Evolutionary conservation across 2,113 vertebrate genomes (phyloP).

Genomic region (Tauraco erythrolophus): DNA sequence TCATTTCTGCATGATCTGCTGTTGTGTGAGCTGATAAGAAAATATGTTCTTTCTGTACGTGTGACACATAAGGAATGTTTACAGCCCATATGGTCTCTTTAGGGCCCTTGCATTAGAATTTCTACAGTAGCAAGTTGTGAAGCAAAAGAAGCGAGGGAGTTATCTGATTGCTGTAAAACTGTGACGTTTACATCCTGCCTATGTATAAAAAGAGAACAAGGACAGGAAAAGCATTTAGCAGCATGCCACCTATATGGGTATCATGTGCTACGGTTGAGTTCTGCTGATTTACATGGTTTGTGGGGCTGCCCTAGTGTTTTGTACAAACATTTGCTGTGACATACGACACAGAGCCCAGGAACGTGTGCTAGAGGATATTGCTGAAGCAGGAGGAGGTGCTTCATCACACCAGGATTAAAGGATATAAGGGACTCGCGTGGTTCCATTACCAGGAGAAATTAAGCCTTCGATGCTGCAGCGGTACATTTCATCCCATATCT

Average conservation of each 20-base stretch:
- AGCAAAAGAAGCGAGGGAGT: neutral
- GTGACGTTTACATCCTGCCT: neutral
- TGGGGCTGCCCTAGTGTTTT: neutral
- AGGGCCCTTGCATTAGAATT: neutral
- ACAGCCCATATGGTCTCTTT: neutral
- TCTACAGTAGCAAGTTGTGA: neutral
- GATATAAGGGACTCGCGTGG: accelerated
- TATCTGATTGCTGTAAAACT: neutral
- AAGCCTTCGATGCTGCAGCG: neutral
- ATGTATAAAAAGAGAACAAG: neutral
- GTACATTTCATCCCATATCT: neutral
- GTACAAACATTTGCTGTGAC: neutral
- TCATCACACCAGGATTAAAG: neutral
- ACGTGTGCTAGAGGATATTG: neutral
- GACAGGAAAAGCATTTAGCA: neutral
- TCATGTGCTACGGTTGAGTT: neutral
- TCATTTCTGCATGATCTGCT: conserved; percentile 13
- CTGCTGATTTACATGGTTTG: neutral
- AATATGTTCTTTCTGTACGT: neutral
- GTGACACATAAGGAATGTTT: neutral
- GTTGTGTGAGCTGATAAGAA: neutral
- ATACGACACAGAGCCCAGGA: neutral
- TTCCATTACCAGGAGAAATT: neutral
- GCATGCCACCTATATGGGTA: neutral
- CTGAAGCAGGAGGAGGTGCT: neutral